Base-by-base conservation (phyloP, 2,113 vertebrate genomes). In the Vulpes ferrilata region DNA sequence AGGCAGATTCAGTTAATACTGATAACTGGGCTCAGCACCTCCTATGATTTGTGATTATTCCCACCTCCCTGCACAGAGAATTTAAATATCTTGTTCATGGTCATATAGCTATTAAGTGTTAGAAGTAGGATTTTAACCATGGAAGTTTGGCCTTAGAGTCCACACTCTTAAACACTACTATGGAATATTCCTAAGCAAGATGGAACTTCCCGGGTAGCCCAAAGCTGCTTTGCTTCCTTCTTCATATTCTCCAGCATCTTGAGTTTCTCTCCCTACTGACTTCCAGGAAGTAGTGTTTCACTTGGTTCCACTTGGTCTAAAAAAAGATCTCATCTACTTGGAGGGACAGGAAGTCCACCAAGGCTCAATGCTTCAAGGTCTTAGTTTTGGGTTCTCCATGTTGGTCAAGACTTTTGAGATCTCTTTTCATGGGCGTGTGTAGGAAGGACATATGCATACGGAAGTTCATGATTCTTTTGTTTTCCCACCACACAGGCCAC, bases 1-100 rank as follows among this genome's bases (percentile, higher is more conserved):
- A 73, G 48, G 38, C 15, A 86, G 51, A 86, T 73, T 95, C 64
- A 89, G 69, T 85, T 82, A 95, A 82, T 65, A 16, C 65, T 87
- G 13, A 57, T 35, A 25, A 64, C 30, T 2, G 16, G 38, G 69
- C 10, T 27, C 30, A 43, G 20, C 9, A 25, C 25, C 11, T 38
- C 13, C n/a, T 94, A 57, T 62, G 74, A 82, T 73, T n/a, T 85
- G 60, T 23, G 12, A 80, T 82, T 30, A 85, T 76, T 65, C 17
- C 7, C 17, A 76, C 35, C 85, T 69, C 5, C 5, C 11, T 32
- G 67, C 19, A 93, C 38, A 94, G 67, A 85, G 20, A 78, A 92
- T 74, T 74, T 89, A 83, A 81, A 53, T 92, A 64, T 60, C 10
- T 55, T 81, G 22, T 38, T 17, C 2, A 86, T 76, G 20, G 20